Conservation (phyloP, 2,888 invertebrate genomes). For the Aphelenchoides bicaudatus region DNA sequence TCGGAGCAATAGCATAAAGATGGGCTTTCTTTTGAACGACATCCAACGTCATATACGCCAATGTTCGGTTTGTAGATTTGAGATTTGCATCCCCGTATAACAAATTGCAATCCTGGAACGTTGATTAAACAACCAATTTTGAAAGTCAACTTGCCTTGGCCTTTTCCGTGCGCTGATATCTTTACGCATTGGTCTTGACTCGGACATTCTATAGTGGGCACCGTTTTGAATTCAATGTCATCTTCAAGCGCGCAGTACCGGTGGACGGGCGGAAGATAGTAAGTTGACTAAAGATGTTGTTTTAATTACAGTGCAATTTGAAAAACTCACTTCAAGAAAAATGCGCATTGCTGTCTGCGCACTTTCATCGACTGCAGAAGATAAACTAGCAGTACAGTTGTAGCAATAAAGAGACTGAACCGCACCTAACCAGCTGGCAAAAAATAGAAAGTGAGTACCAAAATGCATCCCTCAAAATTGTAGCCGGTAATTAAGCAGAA, state of each 20-base stretch:
- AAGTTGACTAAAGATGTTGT: too few species aligned
- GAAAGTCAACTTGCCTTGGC: conserved; percentile 16
- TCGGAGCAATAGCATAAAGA: conserved; percentile 34
- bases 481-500: too few species aligned
- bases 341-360: conserved; percentile 33
- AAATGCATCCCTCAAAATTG: too few species aligned
- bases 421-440: too few species aligned
- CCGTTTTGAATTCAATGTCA: conserved; percentile 35
- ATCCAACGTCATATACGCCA: conserved; percentile 26
- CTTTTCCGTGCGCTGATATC: conserved; percentile 28
- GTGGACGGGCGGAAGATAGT: conserved; percentile 33
- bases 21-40: conserved; percentile 22
- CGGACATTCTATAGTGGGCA: conserved; percentile 30
- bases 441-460: too few species aligned
- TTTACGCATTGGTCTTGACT: conserved; percentile 31
- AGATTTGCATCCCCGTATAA: conserved; percentile 36
- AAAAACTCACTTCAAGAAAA: too few species aligned
- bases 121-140: conserved; percentile 9
- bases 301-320: too few species aligned
- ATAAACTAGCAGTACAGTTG: conserved; percentile 29
- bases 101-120: conserved; percentile 33
- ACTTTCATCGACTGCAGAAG: conserved; percentile 23
- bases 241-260: conserved; percentile 32
- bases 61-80: conserved; percentile 32
- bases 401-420: conserved; percentile 31